Evolutionary conservation across 1,140 invertebrate species (phyloP), one percentile per base, ranked within the genome.

Genomic region (Laupala kohalensis): DNA sequence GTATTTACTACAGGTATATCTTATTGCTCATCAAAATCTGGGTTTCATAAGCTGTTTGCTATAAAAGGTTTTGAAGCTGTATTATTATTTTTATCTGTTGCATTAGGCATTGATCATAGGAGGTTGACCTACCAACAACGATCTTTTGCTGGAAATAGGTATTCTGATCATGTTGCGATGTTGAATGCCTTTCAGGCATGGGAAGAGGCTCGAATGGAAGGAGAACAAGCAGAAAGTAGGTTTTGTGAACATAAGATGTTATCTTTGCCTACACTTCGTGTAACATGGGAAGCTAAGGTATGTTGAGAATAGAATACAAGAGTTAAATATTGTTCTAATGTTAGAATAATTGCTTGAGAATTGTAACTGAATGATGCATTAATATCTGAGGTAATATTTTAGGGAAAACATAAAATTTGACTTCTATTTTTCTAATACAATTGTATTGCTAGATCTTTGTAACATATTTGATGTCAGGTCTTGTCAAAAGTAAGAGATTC

Each of bases 151-250:
- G 96, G 95, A 0, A 88, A 88, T 70, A 84, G 95, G 65, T 92
- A 87, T 77, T 97, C 95, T 24, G 97, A 99, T 82, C 96, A 99
- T 79, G 89, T 98, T 19, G 95, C 96, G 9, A 90, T 97, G 86
- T 83, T 98, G 6, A 94, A 95, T 75, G 96, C 94, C 24, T 96
- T 95, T 78, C 88, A 94, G 80, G 79, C 90, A 75, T 98, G 94
- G 94, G 90, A 95, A 76, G 87, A 90, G 64, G 90, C 91, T 19
- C 82, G 88, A 73, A 77, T 83, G 6, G 86, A 87, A 29, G 94
- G 95, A 0, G 92, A 96, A 77, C 85, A 90, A 24, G 87, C 88
- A 5, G 95, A 96, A 79, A 82, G 87, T 27, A 77, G 84, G 26
- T 98, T 96, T 83, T 98, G 96, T 82, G 94, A 97, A 28, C 88